Percentiles rank a stretch among this genome's conserved stretches.
phyloP scores from a whole-genome alignment of 2,113 vertebrate species.

The Ageneiosus marmoratus region DNA sequence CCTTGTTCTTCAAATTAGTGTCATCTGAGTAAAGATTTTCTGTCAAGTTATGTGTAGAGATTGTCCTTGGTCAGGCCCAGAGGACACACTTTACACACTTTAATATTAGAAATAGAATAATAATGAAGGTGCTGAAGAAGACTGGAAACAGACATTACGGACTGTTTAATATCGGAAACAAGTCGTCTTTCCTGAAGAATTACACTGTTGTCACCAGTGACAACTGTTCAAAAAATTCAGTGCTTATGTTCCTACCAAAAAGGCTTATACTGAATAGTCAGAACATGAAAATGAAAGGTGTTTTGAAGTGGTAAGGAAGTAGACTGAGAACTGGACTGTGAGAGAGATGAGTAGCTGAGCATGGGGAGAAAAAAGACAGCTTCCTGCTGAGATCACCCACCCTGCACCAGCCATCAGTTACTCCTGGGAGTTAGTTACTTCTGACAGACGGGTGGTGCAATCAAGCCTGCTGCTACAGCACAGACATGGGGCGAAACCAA shows the following conservation, averaged over 20 bases:
- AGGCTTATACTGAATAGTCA: slow-evolving; percentile 20
- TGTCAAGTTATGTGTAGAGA: slow-evolving; percentile 61
- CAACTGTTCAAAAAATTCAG: background rate
- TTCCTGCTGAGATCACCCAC: slow-evolving; percentile 48
- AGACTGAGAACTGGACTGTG: slow-evolving; percentile 46
- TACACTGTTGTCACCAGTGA: background rate
- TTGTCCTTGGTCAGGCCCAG: slow-evolving; percentile 51
- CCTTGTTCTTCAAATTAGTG: slow-evolving; percentile 52
- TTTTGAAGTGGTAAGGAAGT: slow-evolving; percentile 63
- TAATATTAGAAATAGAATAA: slow-evolving; percentile 48
- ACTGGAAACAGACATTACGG: slow-evolving; percentile 3
- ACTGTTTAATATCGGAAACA: background rate
- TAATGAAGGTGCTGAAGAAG: background rate
- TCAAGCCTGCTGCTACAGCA: slow-evolving; percentile 14
- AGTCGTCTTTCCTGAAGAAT: background rate
- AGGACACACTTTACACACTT: slow-evolving; percentile 47
- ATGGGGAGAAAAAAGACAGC: slow-evolving; percentile 26
- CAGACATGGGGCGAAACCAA: slow-evolving; percentile 27
- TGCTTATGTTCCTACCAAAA: slow-evolving; percentile 30
- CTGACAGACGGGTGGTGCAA: slow-evolving; percentile 38
- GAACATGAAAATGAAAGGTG: slow-evolving; percentile 40
- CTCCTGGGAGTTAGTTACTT: slow-evolving; percentile 42
- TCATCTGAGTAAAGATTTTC: slow-evolving; percentile 50
- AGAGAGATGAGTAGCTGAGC: slow-evolving; percentile 38
- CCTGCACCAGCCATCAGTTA: slow-evolving; percentile 45